Conservation (phyloP, 2,888 invertebrate genomes). For the Melitaea athalia region DNA sequence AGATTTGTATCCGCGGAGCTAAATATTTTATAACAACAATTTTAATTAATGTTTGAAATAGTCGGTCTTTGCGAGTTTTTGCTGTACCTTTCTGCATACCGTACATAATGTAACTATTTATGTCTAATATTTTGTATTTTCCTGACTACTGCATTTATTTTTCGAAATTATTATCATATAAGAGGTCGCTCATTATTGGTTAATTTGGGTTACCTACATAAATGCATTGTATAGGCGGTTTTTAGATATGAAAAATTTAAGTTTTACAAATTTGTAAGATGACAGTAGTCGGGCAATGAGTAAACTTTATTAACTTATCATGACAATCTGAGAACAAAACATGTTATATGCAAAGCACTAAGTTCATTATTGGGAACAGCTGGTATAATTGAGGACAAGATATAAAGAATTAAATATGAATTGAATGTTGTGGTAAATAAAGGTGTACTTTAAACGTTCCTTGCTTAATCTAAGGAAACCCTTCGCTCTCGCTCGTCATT, state of each 20-base stretch:
- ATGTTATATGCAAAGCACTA: neutral
- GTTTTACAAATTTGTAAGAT: neutral
- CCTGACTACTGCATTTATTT: conserved; percentile 19
- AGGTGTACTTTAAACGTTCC: conserved; percentile 23
- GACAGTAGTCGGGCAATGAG: conserved; percentile 17
- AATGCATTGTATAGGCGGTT: neutral
- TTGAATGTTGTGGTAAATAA: conserved; percentile 8
- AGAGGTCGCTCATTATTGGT: too few species aligned
- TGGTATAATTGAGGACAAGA: neutral
- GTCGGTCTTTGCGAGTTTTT: conserved; percentile 17
- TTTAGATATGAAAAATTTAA: neutral
- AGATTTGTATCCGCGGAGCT: conserved; percentile 26
- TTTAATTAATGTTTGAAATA: conserved; percentile 18
- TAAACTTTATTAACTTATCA: conserved; percentile 8
- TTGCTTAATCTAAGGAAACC: conserved; percentile 12
- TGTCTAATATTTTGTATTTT: conserved; percentile 11
- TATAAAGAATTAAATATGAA: neutral
- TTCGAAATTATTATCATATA: neutral
- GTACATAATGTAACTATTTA: conserved; percentile 10
- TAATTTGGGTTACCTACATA: neutral
- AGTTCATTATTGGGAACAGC: neutral
- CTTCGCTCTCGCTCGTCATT: conserved; percentile 3
- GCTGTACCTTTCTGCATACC: conserved; percentile 23
- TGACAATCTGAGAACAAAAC: conserved; percentile 17
- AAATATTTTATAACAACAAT: conserved; percentile 9